Evolutionary conservation across 2,113 vertebrate genomes (phyloP), one percentile per base, ranked within the genome.

Genomic region (Leptodactylus fuscus): DNA sequence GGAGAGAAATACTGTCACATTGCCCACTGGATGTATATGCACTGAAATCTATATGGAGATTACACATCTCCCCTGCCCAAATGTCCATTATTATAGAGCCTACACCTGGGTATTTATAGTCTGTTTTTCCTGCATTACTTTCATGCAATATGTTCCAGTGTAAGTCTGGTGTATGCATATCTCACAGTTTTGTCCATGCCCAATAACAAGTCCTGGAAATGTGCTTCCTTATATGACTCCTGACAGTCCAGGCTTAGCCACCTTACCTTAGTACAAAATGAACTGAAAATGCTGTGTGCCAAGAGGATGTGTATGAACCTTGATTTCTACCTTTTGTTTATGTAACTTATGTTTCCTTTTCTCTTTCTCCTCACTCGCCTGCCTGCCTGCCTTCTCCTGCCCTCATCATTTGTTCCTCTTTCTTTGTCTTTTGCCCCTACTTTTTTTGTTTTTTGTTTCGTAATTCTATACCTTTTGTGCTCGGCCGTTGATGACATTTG

Each of bases 341-440:
- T 89, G 88, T 92, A 91, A 93, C 91, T 91, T 87, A 90, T 91
- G 91, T 89, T 92, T 89, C 90, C 88, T 87, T 85, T 89, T 81
- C 88, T 87, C 88, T 89, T 24, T 88, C 67, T 82, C 62, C 38
- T 76, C 58, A 32, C 55, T 55, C n/a, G 22, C 51, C 46, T 69
- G 79, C 82, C 53, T 86, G 65, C 16, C 38, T 89, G 79, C 67
- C 81, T 84, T 73, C n/a, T 79, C 44, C 36, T 44, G 3, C 12
- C 44, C 46, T 62, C 44, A 20, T 58, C 71, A 27, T 81, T 20
- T 49, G 51, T 36, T n/a, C 74, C 41, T 78, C 32, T 74, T 65
- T 90, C 16, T 88, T 76, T 78, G 65, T 89, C 83, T 85, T n/a
- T 81, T 46, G 74, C 87, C 60, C 84, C 44, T 65, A 62, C 77